These are phyloP conservation scores for Tenodera sinensis DNA, from an alignment of 2,888 invertebrate species.

Conservation along the genomic window DNA sequence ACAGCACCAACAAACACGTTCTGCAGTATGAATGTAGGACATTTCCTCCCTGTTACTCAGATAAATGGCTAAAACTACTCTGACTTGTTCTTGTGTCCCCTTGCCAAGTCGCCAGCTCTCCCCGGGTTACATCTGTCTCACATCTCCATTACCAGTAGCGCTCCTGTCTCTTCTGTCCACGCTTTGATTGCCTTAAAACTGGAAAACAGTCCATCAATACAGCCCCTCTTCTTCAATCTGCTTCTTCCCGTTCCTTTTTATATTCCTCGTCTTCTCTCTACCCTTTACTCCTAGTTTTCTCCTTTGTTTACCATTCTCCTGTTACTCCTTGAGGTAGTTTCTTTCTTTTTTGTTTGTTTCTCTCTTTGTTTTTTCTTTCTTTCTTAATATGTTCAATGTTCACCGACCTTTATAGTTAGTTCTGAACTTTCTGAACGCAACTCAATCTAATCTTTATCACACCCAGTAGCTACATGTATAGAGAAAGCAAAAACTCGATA, in stretches of 20 bases:
- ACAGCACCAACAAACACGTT: not conserved
- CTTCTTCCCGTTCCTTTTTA: not conserved
- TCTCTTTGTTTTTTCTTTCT: too few species aligned
- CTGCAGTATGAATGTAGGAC: not conserved
- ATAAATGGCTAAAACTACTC: conserved; percentile 4
- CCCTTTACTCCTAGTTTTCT: not conserved
- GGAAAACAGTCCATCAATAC: not conserved
- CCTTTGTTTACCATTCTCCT: not conserved
- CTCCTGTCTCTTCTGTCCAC: not conserved
- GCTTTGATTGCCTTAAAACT: not conserved
- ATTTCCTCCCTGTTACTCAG: not conserved
- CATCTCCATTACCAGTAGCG: not conserved
- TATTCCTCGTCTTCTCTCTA: not conserved
- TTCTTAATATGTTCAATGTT: too few species aligned
- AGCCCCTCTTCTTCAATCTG: not conserved
- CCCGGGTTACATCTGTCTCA: not conserved
- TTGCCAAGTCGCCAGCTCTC: not conserved
- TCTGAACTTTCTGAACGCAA: too few species aligned
- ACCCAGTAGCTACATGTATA: too few species aligned
- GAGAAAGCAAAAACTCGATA: too few species aligned
- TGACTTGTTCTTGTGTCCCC: not conserved
- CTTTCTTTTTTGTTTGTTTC: too few species aligned
- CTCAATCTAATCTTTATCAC: too few species aligned
- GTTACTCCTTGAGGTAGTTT: not conserved
- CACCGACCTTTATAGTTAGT: too few species aligned